These are phyloP conservation scores for Drosophila meridionalis DNA, from an alignment of 2,888 invertebrate genomes.

Conservation along the genomic window DNA sequence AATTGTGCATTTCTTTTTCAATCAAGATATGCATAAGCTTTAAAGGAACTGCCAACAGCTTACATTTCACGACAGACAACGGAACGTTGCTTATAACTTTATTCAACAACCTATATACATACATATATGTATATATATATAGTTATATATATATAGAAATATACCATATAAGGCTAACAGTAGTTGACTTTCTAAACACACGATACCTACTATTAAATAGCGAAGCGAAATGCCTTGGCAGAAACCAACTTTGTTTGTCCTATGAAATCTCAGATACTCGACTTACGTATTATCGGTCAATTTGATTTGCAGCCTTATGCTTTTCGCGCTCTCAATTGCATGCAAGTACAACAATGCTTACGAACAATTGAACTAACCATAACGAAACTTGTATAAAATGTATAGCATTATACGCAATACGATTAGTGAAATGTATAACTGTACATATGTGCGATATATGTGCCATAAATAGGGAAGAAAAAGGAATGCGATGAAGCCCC, in stretches of 20 bases:
- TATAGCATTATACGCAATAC: constrained; percentile 39
- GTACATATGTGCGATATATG: constrained; percentile 74
- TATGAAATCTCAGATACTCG: constrained; percentile 16
- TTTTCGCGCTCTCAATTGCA: constrained; percentile 29
- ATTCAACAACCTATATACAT: constrained; percentile 21
- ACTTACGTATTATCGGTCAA: constrained; percentile 44
- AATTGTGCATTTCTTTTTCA: constrained; percentile 44
- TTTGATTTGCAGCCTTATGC: constrained; percentile 67
- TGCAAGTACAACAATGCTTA: constrained; percentile 44
- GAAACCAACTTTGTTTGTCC: constrained; percentile 20
- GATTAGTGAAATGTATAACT: constrained; percentile 39
- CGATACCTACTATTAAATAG: constrained; percentile 48
- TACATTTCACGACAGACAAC: constrained; percentile 27
- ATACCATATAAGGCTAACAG: constrained; percentile 37
- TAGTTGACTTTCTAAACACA: constrained; percentile 47
- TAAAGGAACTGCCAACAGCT: constrained; percentile 58
- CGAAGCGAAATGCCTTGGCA: constrained; percentile 32
- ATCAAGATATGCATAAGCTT: constrained; percentile 35
- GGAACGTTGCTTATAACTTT: constrained; percentile 38
- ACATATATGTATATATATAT: constrained; percentile 2
- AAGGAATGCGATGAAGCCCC: constrained; percentile 1
- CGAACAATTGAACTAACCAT: constrained; percentile 34
- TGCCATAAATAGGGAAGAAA: constrained; percentile 61
- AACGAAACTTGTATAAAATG: constrained; percentile 52
- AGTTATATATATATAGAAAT: background rate